A percentile compares a stretch with the other conserved stretches of the same genome.
Conservation (phyloP, 2,888 invertebrate genomes). For the Biston betularia region DNA sequence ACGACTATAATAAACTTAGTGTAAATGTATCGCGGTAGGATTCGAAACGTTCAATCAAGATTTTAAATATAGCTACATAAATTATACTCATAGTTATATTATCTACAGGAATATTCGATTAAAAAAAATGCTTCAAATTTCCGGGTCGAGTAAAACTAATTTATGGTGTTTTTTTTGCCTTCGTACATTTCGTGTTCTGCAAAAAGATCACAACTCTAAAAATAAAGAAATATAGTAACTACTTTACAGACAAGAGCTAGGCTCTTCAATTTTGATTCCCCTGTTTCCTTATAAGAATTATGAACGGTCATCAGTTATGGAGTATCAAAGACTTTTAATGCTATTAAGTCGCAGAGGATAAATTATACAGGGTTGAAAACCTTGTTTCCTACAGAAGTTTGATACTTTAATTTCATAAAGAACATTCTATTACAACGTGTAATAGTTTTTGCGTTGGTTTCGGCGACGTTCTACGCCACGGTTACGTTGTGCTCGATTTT, state of each 20-base stretch:
- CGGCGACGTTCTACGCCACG: slow-evolving; percentile 45
- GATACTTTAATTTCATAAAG: slow-evolving; percentile 62
- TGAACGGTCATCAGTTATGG: not conserved
- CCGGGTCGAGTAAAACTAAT: not conserved
- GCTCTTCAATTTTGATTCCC: not conserved
- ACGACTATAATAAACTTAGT: slow-evolving; percentile 68
- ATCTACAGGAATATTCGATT: slow-evolving; percentile 57
- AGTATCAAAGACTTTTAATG: slow-evolving; percentile 66
- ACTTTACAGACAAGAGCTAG: not conserved
- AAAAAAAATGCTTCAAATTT: not conserved
- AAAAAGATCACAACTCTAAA: not conserved
- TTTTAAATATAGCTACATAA: slow-evolving; percentile 63
- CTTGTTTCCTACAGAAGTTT: slow-evolving; percentile 72
- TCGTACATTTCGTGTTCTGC: not conserved
- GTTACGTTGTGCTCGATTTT: slow-evolving; percentile 66
- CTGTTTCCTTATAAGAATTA: slow-evolving; percentile 3
- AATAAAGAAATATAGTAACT: not conserved
- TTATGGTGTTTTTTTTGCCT: not conserved
- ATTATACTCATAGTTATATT: slow-evolving; percentile 53
- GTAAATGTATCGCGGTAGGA: slow-evolving; percentile 66
- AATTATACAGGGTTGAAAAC: slow-evolving; percentile 71
- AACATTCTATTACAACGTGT: slow-evolving; percentile 50
- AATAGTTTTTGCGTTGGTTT: slow-evolving; percentile 37
- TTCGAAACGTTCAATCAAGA: slow-evolving; percentile 60
- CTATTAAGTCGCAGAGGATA: slow-evolving; percentile 66